phyloP scores from a whole-genome alignment of 2,888 invertebrate genomes.

The Microplitis manilae region DNA sequence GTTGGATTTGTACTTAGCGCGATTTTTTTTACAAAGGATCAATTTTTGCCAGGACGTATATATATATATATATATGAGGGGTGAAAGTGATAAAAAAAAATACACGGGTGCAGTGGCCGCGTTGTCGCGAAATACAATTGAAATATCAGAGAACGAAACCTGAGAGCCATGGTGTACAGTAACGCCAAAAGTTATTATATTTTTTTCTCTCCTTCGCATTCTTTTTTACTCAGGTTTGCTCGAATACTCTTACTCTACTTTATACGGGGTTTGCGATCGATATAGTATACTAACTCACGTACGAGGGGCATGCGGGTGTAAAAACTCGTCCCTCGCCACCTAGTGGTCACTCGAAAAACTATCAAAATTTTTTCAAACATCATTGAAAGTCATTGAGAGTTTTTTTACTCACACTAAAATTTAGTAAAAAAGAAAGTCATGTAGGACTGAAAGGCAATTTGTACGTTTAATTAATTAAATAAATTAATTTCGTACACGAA shows the following conservation, averaged over 20 bases:
- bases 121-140: constrained; percentile 50
- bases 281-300: background rate
- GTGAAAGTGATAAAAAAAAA: constrained; percentile 3
- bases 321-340: background rate
- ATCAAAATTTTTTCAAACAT: background rate
- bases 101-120: constrained; percentile 67
- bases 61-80: background rate
- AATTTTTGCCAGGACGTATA: background rate
- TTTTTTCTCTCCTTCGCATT: background rate
- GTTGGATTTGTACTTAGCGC: no score
- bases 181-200: constrained; percentile 31
- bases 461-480: no score
- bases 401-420: no score
- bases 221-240: background rate
- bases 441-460: no score
- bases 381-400: no score
- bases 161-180: constrained; percentile 23
- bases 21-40: background rate
- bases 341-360: background rate
- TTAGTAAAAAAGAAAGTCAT: no score
- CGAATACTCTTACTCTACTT: background rate
- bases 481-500: no score
- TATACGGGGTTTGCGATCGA: background rate
- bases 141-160: constrained; percentile 24
- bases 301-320: background rate